These are phyloP conservation scores for Spilarctia lutea DNA, from an alignment of 2,888 invertebrate species.

Conservation along the genomic window DNA sequence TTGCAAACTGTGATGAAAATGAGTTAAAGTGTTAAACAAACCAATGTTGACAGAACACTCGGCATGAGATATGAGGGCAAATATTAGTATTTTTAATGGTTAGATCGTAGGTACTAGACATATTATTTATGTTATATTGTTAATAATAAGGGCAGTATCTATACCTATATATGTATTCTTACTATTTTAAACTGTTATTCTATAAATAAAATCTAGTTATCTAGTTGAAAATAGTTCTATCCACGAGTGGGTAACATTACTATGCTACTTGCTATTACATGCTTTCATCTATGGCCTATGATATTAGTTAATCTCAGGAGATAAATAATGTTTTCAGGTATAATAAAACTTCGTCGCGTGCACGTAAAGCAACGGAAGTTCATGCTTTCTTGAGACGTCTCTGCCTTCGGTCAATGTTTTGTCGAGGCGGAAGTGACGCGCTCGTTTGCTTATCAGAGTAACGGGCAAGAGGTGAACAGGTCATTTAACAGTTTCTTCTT, in stretches of 20 bases:
- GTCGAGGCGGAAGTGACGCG: background rate
- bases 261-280: no score
- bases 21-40: slow-evolving; percentile 35
- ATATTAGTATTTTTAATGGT: background rate
- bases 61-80: background rate
- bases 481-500: background rate
- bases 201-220: background rate
- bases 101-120: background rate
- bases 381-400: background rate
- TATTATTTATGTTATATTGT: no score
- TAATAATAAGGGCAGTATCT: no score
- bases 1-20: slow-evolving; percentile 29
- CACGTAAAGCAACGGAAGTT: background rate
- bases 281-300: no score
- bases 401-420: background rate
- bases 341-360: background rate
- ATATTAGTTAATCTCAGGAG: background rate
- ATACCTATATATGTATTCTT: no score
- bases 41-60: slow-evolving; percentile 15
- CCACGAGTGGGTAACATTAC: background rate
- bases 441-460: background rate
- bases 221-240: no score
- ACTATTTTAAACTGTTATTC: background rate
- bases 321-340: background rate
- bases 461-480: background rate